These are phyloP conservation scores for Deilephila porcellus DNA, from an alignment of 2,888 invertebrate species.

Conservation along the genomic window DNA sequence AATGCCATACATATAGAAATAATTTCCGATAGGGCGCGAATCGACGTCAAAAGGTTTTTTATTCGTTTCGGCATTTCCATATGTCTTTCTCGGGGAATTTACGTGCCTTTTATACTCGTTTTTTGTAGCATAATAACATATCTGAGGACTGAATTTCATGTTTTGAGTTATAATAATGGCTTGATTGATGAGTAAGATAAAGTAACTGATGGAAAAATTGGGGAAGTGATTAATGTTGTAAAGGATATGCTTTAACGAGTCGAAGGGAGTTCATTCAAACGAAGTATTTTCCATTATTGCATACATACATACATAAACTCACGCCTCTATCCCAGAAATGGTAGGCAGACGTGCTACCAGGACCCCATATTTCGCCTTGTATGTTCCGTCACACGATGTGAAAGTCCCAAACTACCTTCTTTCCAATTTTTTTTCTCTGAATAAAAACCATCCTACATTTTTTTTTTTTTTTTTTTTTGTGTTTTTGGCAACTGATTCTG, in stretches of 20 bases:
- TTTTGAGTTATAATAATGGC: neutral
- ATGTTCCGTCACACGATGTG: no score
- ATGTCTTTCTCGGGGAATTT: slow-evolving; percentile 48
- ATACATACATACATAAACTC: no score
- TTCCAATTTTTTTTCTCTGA: no score
- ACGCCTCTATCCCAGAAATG: no score
- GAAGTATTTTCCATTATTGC: no score
- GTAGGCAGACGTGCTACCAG: no score
- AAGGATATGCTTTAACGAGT: neutral
- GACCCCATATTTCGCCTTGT: no score
- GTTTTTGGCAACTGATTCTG: no score
- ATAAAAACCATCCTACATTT: no score
- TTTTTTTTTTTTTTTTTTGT: no score
- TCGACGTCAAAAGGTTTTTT: slow-evolving; percentile 57
- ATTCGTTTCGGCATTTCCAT: slow-evolving; percentile 54
- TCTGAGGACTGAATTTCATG: slow-evolving; percentile 19
- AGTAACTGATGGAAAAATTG: neutral
- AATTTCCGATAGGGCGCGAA: slow-evolving; percentile 65
- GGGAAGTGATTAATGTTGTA: neutral
- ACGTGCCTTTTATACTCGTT: slow-evolving; percentile 43
- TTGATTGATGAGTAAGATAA: neutral
- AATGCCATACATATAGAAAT: slow-evolving; percentile 53
- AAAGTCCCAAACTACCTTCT: no score
- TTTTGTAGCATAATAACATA: slow-evolving; percentile 29
- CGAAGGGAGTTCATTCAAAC: neutral